These are phyloP conservation scores for Phymanthus crucifer DNA, from an alignment of 92 coral and sea anemone genomes.

Conservation along the genomic window DNA sequence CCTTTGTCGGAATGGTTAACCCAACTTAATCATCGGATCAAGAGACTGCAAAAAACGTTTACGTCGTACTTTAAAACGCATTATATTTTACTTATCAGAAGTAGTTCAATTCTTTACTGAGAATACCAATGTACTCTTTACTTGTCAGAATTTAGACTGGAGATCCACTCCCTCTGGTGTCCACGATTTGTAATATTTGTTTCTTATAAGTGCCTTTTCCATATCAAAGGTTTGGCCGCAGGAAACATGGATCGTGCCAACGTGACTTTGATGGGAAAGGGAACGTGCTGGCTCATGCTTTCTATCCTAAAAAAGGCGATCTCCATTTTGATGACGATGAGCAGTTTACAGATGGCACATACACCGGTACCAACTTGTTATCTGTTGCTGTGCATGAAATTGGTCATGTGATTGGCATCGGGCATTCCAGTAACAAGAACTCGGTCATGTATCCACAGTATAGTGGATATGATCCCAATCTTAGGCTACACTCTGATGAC, in stretches of 20 bases:
- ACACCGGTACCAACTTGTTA: conserved; percentile 61
- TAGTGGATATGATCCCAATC: conserved; percentile 46
- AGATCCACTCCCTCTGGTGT: no score
- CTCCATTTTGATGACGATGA: conserved; percentile 81
- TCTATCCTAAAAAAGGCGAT: conserved; percentile 52
- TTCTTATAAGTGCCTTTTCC: neutral
- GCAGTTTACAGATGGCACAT: conserved; percentile 48
- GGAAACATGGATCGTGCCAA: conserved; percentile 34
- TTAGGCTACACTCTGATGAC: conserved; percentile 73
- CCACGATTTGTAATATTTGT: no score
- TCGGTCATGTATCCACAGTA: conserved; percentile 72
- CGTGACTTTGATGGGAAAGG: conserved; percentile 54
- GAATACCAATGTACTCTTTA: neutral
- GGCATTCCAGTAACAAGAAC: conserved; percentile 39
- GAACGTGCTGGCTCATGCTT: conserved; percentile 55
- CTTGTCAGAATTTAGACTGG: neutral
- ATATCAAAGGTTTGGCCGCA: conserved; percentile 47
- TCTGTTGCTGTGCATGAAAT: conserved; percentile 88
- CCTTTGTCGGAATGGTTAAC: no score
- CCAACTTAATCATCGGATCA: no score
- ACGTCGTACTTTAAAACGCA: no score
- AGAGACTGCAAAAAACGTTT: no score
- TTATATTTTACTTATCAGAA: no score
- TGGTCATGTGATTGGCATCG: conserved; percentile 81
- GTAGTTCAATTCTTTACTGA: no score